Conservation (phyloP, 2,113 vertebrate genomes). For the Pollachius pollachius region DNA sequence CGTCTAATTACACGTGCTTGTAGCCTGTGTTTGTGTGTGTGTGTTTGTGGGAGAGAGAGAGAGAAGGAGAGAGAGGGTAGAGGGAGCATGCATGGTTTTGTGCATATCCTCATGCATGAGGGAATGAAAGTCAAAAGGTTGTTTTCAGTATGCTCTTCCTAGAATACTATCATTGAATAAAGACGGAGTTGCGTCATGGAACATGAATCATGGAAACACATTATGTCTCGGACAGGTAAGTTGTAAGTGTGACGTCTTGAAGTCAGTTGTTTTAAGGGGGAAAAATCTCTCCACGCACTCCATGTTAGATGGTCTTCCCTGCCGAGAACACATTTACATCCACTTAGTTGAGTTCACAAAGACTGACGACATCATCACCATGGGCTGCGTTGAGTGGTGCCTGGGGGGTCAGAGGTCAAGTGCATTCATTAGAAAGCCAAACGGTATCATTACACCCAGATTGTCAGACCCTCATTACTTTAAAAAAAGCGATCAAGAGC, state of each 20-base stretch:
- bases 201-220: conserved; percentile 9
- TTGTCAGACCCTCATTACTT: conserved; percentile 60
- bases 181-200: no score
- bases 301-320: no score
- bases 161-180: no score
- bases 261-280: conserved; percentile 46
- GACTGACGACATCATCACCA: conserved; percentile 40
- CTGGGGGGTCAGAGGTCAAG: conserved; percentile 62
- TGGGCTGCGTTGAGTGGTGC: conserved; percentile 30
- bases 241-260: conserved; percentile 26
- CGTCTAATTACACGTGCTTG: conserved; percentile 33
- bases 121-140: no score
- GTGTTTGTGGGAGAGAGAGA: not conserved
- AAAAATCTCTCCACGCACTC: not conserved
- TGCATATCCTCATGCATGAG: no score
- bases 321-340: no score
- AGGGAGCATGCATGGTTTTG: no score
- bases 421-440: conserved; percentile 70
- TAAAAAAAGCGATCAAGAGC: conserved; percentile 39
- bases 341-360: conserved; percentile 20
- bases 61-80: no score
- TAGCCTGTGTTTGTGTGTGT: conserved; percentile 1
- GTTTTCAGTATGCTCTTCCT: no score
- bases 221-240: conserved; percentile 31
- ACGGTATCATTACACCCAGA: conserved; percentile 63